Conservation (phyloP, 1,140 invertebrate genomes). For the Oryzaephilus surinamensis region DNA sequence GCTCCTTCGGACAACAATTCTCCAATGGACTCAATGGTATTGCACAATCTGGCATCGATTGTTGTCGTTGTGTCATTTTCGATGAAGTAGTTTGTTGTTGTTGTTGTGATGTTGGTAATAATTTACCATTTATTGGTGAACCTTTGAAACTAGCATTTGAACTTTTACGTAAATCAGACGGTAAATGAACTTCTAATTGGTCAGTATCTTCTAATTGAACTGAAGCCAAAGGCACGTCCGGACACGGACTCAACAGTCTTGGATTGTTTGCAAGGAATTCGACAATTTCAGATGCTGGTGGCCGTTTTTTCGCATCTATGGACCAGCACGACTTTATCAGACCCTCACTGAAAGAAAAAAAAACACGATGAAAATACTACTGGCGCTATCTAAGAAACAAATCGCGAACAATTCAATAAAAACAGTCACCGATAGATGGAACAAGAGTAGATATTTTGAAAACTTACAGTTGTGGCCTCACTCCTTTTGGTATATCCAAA, state of each 20-base stretch:
- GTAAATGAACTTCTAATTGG: conserved; percentile 40
- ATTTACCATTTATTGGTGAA: conserved; percentile 2
- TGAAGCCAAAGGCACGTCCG: conserved; percentile 64
- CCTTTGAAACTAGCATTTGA: conserved; percentile 26
- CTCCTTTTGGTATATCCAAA: conserved; percentile 57
- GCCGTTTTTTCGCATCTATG: conserved; percentile 54
- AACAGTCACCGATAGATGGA: not conserved
- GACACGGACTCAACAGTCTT: conserved; percentile 63
- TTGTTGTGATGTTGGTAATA: conserved; percentile 2
- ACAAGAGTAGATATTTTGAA: not conserved
- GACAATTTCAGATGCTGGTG: conserved; percentile 64
- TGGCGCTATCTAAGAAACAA: too few species aligned
- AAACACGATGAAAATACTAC: too few species aligned
- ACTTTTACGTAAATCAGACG: conserved; percentile 35
- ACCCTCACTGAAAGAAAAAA: conserved; percentile 45
- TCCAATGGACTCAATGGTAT: conserved; percentile 30
- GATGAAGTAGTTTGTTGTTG: not conserved
- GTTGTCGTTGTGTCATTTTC: conserved; percentile 4
- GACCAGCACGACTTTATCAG: conserved; percentile 72
- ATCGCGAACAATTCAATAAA: too few species aligned
- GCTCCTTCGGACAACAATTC: conserved; percentile 27
- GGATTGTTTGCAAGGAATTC: conserved; percentile 68
- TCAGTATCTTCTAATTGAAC: conserved; percentile 55
- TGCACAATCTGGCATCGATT: conserved; percentile 13
- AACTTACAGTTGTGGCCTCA: conserved; percentile 69